These are phyloP conservation scores for Cacoxenus indagator DNA, from an alignment of 2,888 invertebrate genomes.

Conservation along the genomic window DNA sequence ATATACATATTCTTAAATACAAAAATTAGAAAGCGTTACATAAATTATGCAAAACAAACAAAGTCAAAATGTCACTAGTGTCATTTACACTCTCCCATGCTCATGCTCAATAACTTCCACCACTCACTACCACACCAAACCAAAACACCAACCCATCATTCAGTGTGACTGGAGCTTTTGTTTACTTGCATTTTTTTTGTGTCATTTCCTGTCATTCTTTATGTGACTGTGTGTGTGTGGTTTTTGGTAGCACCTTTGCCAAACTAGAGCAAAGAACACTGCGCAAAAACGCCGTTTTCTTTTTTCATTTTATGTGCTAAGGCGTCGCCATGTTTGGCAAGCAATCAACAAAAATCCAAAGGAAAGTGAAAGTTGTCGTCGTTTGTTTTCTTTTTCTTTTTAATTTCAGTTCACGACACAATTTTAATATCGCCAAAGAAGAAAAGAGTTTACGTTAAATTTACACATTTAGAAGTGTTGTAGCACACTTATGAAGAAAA, in stretches of 20 bases:
- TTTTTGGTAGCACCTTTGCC: not conserved
- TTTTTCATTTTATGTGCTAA: not conserved
- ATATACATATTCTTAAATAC: too few relatives aligned
- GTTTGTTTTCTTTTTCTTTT: not conserved
- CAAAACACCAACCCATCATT: too few relatives aligned
- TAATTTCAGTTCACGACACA: not conserved
- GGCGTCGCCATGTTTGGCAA: not conserved
- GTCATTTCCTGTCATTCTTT: not conserved
- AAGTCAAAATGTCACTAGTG: too few relatives aligned
- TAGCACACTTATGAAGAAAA: too few relatives aligned
- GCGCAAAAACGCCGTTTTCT: too few relatives aligned
- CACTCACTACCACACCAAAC: too few relatives aligned
- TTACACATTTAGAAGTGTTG: not conserved
- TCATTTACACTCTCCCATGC: too few relatives aligned
- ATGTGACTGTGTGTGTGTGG: not conserved
- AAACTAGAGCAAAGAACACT: too few relatives aligned
- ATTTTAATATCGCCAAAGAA: not conserved
- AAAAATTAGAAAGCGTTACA: too few relatives aligned
- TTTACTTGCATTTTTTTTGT: not conserved
- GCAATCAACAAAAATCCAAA: not conserved
- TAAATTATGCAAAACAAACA: too few relatives aligned
- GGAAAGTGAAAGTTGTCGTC: not conserved
- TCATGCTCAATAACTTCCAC: too few relatives aligned
- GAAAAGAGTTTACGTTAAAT: not conserved
- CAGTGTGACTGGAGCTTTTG: too few relatives aligned